A percentile compares a stretch with the other conserved stretches of the same genome.
Evolutionary conservation across 2,888 invertebrate species (phyloP).

Genomic region (Clanis bilineata): DNA sequence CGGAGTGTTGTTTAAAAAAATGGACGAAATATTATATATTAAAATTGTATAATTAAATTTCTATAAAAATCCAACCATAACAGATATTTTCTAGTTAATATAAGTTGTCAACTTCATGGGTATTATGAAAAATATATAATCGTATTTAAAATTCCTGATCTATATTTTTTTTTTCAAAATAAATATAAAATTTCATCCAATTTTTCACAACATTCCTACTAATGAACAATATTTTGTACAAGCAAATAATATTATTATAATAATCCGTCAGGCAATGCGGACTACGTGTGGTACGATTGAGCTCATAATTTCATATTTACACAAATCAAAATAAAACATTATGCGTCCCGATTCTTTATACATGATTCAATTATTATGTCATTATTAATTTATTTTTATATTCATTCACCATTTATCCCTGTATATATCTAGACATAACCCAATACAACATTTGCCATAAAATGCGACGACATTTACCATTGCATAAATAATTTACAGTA

Average conservation of each 20-base stretch:
- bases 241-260: slow-evolving; percentile 1
- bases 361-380: slow-evolving; percentile 13
- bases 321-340: slow-evolving; percentile 10
- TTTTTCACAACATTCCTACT: slow-evolving; percentile 3
- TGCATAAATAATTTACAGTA: neutral
- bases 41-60: neutral
- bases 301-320: slow-evolving; percentile 14
- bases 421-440: neutral
- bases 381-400: neutral
- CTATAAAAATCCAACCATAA: no score
- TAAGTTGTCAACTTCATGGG: no score
- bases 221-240: slow-evolving; percentile 1
- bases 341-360: neutral
- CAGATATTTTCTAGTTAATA: no score
- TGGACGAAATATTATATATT: neutral
- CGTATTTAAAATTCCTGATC: no score
- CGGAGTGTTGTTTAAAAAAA: neutral
- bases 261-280: slow-evolving; percentile 8
- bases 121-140: no score
- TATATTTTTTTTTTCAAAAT: neutral
- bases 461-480: neutral
- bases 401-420: slow-evolving; percentile 1
- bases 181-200: slow-evolving; percentile 2
- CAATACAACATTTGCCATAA: neutral
- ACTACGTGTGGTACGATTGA: slow-evolving; percentile 8